Evolutionary conservation across 2,113 vertebrate genomes (phyloP).

Genomic region (Piliocolobus tephrosceles): DNA sequence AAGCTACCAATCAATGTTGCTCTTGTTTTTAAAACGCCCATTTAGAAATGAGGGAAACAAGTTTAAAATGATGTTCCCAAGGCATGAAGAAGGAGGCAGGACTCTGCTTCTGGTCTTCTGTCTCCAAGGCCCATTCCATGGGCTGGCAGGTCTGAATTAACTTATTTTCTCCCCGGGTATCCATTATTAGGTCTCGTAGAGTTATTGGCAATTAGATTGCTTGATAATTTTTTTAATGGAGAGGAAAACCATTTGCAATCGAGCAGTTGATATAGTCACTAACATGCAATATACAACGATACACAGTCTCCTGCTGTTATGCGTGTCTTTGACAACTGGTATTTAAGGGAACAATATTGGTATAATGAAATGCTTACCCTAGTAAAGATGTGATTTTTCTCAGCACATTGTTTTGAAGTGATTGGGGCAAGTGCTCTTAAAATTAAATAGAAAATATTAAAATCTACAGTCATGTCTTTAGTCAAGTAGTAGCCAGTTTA

Average conservation of each 20-base stretch:
- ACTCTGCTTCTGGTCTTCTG: background rate
- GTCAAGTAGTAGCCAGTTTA: background rate
- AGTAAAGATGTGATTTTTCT: background rate
- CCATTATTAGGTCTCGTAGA: background rate
- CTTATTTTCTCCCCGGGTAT: background rate
- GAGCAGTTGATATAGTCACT: background rate
- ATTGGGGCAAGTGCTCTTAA: background rate
- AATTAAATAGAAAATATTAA: background rate
- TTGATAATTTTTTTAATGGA: background rate
- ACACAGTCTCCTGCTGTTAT: accelerated
- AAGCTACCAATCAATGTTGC: background rate
- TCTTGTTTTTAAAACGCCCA: background rate
- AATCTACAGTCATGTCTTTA: background rate
- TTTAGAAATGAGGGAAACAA: background rate
- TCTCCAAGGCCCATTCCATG: background rate
- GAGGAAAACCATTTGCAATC: background rate
- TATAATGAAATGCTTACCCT: background rate
- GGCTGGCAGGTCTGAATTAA: background rate
- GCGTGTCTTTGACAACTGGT: background rate
- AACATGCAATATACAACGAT: background rate
- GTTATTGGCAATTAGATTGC: background rate
- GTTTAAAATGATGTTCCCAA: background rate
- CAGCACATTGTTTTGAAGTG: background rate
- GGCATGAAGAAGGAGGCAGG: background rate
- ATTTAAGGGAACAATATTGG: background rate